Evolutionary conservation across 2,113 vertebrate genomes (phyloP).

Genomic region (Protobothrops flavoviridis): DNA sequence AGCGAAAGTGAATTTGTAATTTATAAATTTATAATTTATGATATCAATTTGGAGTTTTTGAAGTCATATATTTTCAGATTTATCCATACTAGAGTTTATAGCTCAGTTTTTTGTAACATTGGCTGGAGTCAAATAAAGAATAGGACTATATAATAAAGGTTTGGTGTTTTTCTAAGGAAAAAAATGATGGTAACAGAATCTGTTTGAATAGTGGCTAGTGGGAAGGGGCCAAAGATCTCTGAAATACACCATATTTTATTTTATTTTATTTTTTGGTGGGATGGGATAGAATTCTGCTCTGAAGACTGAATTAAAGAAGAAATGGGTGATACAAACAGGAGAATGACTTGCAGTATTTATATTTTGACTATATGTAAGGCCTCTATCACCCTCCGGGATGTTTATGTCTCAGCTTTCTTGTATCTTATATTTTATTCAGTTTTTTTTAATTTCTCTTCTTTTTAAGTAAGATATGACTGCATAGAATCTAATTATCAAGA

Average conservation of each 20-base stretch:
- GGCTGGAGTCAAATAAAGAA: background rate
- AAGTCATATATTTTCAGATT: background rate
- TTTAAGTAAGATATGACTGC: background rate
- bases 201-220: background rate
- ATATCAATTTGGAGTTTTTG: background rate
- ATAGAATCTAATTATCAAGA: constrained; percentile 9
- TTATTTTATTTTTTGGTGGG: no score
- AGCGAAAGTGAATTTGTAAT: background rate
- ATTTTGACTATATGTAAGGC: background rate
- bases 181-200: background rate
- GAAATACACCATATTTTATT: background rate
- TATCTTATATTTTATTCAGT: background rate
- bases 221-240: background rate
- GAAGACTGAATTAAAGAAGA: background rate
- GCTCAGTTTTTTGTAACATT: background rate
- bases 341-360: background rate
- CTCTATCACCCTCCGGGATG: background rate
- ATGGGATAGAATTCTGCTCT: background rate
- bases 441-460: background rate
- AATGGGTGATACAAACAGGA: background rate
- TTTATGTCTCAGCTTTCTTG: background rate
- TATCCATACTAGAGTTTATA: background rate
- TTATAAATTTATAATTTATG: background rate
- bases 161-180: background rate
- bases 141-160: background rate